Percentiles rank a stretch among this genome's conserved stretches.
phyloP scores from a whole-genome alignment of 2,888 invertebrate genomes.

The Metallyticus violacea region DNA sequence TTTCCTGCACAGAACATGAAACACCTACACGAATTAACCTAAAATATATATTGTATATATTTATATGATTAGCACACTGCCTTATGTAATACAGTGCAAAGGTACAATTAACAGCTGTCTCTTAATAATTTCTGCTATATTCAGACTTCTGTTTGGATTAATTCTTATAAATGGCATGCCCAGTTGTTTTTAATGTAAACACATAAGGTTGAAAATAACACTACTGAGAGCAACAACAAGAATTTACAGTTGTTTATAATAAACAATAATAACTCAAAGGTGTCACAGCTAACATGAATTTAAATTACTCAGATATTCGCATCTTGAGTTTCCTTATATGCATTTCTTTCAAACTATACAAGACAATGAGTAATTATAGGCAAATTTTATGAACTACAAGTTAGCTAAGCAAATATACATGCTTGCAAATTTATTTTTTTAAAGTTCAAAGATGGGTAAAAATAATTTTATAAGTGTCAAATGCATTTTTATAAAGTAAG shows the following conservation, averaged over 20 bases:
- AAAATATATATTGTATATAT: neutral
- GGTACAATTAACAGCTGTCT: neutral
- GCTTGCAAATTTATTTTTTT: too few relatives aligned
- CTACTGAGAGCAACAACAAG: neutral
- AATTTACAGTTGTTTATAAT: neutral
- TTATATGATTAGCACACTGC: neutral
- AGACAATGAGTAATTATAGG: neutral
- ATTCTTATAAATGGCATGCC: neutral
- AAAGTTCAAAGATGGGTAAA: too few relatives aligned
- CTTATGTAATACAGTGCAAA: neutral
- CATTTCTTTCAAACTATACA: neutral
- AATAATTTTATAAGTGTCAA: too few relatives aligned
- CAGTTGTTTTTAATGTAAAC: neutral
- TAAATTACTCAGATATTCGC: neutral
- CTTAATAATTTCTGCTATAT: neutral
- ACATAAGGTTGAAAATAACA: neutral
- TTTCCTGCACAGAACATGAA: neutral
- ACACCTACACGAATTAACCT: neutral
- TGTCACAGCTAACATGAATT: neutral
- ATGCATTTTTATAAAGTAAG: too few relatives aligned
- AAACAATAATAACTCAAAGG: neutral
- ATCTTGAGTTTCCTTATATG: too few relatives aligned
- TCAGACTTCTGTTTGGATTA: neutral
- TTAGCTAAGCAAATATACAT: neutral
- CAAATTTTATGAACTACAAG: neutral